Conservation (phyloP, 1,140 invertebrate species). For the Elysia chlorotica region DNA sequence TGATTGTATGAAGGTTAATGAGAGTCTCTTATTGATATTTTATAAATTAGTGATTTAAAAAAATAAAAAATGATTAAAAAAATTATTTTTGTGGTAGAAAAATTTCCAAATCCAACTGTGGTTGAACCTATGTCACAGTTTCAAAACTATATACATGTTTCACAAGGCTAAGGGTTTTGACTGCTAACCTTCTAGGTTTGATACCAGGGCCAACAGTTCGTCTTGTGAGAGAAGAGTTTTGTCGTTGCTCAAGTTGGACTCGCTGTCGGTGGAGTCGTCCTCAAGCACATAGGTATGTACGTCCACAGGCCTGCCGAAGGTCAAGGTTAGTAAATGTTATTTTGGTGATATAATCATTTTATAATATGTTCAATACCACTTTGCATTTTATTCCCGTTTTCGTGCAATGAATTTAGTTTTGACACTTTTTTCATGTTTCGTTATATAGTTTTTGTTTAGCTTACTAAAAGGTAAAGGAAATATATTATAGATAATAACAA, state of each 20-base stretch:
- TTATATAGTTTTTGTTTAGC: neutral
- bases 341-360: neutral
- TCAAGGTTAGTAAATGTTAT: neutral
- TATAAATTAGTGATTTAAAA: no score
- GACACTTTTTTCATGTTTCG: neutral
- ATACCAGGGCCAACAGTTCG: conserved; percentile 18
- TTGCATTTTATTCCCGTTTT: neutral
- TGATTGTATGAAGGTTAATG: no score
- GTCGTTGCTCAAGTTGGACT: conserved; percentile 11
- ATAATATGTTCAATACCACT: neutral
- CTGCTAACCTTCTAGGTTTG: conserved; percentile 26
- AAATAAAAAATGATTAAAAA: no score
- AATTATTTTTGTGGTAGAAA: no score
- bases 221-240: conserved; percentile 25
- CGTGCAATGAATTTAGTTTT: neutral
- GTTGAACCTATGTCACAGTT: no score
- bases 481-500: no score
- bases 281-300: conserved; percentile 29
- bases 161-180: no score
- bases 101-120: no score
- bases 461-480: no score
- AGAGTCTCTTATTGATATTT: no score
- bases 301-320: conserved; percentile 24
- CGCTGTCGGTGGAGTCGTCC: conserved; percentile 25
- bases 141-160: no score